Evolutionary conservation across 2,888 invertebrate species (phyloP).

Genomic region (Plusia festucae): DNA sequence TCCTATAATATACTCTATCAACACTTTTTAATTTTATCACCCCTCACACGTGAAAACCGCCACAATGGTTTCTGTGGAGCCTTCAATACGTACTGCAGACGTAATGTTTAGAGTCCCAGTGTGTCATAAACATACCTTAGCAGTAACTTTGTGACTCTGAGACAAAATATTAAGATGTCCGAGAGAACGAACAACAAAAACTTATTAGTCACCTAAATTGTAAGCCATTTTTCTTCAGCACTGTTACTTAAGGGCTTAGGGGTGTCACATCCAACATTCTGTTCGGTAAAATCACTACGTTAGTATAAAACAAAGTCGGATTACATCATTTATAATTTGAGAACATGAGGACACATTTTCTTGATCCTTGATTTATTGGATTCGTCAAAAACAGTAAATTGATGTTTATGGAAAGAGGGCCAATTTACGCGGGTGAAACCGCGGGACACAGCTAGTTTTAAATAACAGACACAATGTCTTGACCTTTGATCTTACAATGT

Average conservation of each 20-base stretch:
- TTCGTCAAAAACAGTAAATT: too few relatives aligned
- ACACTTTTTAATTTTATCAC: background rate
- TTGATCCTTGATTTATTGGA: too few relatives aligned
- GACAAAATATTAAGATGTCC: slow-evolving; percentile 61
- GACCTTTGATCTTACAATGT: too few relatives aligned
- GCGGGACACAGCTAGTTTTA: too few relatives aligned
- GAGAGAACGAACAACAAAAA: slow-evolving; percentile 51
- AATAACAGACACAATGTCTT: too few relatives aligned
- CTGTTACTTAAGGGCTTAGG: slow-evolving; percentile 24
- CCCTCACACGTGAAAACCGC: slow-evolving; percentile 2
- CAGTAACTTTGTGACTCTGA: slow-evolving; percentile 23
- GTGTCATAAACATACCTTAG: slow-evolving; percentile 12
- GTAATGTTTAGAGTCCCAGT: too few relatives aligned
- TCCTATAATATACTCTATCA: background rate
- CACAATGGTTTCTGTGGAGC: slow-evolving; percentile 20
- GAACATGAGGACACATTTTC: too few relatives aligned
- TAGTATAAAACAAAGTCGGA: too few relatives aligned
- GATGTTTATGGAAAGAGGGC: too few relatives aligned
- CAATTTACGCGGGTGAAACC: too few relatives aligned
- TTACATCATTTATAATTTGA: too few relatives aligned
- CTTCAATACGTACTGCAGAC: slow-evolving; percentile 23
- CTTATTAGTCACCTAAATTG: slow-evolving; percentile 67
- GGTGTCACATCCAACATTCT: slow-evolving; percentile 26
- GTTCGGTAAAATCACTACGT: too few relatives aligned
- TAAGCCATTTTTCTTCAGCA: slow-evolving; percentile 55